These are phyloP conservation scores for Chelmon rostratus DNA, from an alignment of 2,797 vertebrate species.

Conservation along the genomic window DNA sequence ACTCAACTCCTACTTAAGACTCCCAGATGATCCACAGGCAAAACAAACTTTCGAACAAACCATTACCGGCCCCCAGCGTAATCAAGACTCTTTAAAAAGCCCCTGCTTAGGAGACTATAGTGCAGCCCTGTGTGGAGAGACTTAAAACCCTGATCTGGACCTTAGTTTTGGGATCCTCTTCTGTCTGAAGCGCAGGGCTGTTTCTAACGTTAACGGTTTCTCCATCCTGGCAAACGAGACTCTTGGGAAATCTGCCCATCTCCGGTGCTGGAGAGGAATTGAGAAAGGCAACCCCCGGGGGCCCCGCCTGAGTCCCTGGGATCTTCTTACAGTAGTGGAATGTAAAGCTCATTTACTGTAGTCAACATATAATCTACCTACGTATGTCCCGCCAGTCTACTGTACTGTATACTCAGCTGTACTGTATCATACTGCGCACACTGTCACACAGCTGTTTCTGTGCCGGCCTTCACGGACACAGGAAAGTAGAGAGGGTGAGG, in stretches of 20 bases:
- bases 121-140: slow-evolving; percentile 55
- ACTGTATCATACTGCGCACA: slow-evolving; percentile 78
- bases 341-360: slow-evolving; percentile 86
- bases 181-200: slow-evolving; percentile 48
- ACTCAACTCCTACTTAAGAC: slow-evolving; percentile 60
- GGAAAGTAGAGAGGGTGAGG: slow-evolving; percentile 40
- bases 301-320: slow-evolving; percentile 53
- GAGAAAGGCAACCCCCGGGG: slow-evolving; percentile 44
- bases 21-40: slow-evolving; percentile 56
- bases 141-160: slow-evolving; percentile 60
- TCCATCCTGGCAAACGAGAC: slow-evolving; percentile 59
- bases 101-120: slow-evolving; percentile 54
- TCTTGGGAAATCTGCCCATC: slow-evolving; percentile 62
- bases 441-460: slow-evolving; percentile 79
- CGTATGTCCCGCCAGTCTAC: slow-evolving; percentile 78
- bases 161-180: slow-evolving; percentile 47
- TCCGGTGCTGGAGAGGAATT: slow-evolving; percentile 54
- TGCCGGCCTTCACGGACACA: slow-evolving; percentile 72
- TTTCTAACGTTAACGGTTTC: slow-evolving; percentile 51
- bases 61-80: slow-evolving; percentile 55
- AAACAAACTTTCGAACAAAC: slow-evolving; percentile 58
- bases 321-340: slow-evolving; percentile 81
- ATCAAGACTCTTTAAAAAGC: slow-evolving; percentile 46
- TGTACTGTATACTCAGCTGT: slow-evolving; percentile 81
- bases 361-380: slow-evolving; percentile 82